phyloP scores from a whole-genome alignment of 1,140 invertebrate genomes.

The Tetramorium simillimum region DNA sequence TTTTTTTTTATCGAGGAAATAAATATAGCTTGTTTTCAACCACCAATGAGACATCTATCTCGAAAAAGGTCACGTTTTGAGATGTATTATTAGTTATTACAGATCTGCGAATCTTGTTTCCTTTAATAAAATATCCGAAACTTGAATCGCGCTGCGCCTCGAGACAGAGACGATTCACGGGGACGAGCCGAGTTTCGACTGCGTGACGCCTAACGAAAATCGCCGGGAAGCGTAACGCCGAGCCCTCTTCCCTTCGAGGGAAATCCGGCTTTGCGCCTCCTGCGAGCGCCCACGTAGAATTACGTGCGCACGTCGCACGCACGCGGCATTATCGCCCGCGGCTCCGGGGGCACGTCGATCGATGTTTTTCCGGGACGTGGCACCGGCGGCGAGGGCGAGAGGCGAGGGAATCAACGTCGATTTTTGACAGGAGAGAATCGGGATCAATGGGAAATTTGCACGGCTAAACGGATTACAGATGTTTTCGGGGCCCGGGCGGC shows the following conservation, averaged over 20 bases:
- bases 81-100: neutral
- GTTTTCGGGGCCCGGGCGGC: constrained; percentile 75
- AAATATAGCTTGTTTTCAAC: constrained; percentile 30
- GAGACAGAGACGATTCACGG: neutral
- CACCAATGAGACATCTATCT: neutral
- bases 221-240: neutral
- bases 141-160: neutral
- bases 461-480: constrained; percentile 85
- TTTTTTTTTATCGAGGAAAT: neutral
- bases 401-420: constrained; percentile 45
- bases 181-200: neutral
- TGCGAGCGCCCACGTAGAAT: constrained; percentile 44
- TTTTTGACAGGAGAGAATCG: constrained; percentile 68
- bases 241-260: constrained; percentile 17
- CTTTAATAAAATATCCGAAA: neutral
- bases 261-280: constrained; percentile 69
- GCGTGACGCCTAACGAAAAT: neutral
- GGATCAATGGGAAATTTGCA: constrained; percentile 84
- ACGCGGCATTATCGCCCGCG: constrained; percentile 57
- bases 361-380: constrained; percentile 46
- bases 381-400: constrained; percentile 23
- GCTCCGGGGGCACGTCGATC: constrained; percentile 44
- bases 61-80: neutral
- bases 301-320: constrained; percentile 46
- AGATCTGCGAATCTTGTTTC: neutral